These are phyloP conservation scores for Tenthredo mesomela DNA, from an alignment of 2,888 invertebrate species.

Conservation along the genomic window DNA sequence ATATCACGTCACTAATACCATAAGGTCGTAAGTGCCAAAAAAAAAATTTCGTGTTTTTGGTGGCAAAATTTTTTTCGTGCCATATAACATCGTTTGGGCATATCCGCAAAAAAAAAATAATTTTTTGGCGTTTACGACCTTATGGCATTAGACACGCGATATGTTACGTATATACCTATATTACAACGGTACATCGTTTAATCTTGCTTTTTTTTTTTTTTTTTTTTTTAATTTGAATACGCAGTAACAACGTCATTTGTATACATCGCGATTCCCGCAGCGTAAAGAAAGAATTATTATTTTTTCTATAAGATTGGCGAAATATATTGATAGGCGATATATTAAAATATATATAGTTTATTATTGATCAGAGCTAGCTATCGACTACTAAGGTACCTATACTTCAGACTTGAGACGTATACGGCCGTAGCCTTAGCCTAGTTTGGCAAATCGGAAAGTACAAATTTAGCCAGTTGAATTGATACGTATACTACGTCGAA, in stretches of 20 bases:
- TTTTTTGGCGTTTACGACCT: too few relatives aligned
- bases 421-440: not conserved
- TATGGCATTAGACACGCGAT: too few relatives aligned
- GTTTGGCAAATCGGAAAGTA: not conserved
- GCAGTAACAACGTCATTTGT: not conserved
- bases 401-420: not conserved
- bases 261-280: not conserved
- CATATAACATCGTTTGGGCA: too few relatives aligned
- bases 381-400: not conserved
- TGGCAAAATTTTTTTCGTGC: too few relatives aligned
- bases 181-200: not conserved
- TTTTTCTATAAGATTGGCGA: not conserved
- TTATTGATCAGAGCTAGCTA: not conserved
- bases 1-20: too few relatives aligned
- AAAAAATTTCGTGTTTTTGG: too few relatives aligned
- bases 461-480: not conserved
- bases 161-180: too few relatives aligned
- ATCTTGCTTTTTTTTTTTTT: not conserved
- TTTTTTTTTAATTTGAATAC: too few relatives aligned
- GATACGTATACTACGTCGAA: too few relatives aligned
- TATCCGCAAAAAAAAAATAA: too few relatives aligned
- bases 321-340: constrained; percentile 1
- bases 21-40: too few relatives aligned
- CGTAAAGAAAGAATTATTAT: not conserved
- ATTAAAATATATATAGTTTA: not conserved